phyloP scores from a whole-genome alignment of 2,888 invertebrate genomes.

The Notocelia uddmanniana region DNA sequence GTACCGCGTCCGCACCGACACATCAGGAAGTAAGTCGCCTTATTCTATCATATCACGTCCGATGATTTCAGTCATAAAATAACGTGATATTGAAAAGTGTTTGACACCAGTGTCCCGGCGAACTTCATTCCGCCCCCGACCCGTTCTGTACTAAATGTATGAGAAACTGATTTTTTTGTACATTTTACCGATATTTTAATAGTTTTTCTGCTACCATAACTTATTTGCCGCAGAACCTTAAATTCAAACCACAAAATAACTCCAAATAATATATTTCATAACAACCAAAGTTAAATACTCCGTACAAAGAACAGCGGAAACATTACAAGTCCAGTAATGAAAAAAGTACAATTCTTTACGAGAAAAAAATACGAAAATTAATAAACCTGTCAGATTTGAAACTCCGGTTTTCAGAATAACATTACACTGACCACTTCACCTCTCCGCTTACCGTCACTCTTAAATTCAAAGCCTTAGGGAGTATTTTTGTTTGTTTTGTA shows the following conservation, averaged over 20 bases:
- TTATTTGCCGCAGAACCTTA: background rate
- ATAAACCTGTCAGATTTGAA: slow-evolving; percentile 68
- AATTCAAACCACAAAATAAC: slow-evolving; percentile 4
- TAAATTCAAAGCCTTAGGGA: slow-evolving; percentile 17
- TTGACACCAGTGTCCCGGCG: too few relatives aligned
- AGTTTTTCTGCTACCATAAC: too few relatives aligned
- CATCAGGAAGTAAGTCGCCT: too few relatives aligned
- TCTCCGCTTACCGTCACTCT: slow-evolving; percentile 18
- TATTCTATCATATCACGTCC: too few relatives aligned
- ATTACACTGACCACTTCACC: slow-evolving; percentile 25
- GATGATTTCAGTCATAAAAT: too few relatives aligned
- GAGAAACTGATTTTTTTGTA: too few relatives aligned
- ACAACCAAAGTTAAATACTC: slow-evolving; percentile 32
- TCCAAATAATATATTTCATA: slow-evolving; percentile 23
- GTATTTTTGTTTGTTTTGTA: slow-evolving; percentile 42
- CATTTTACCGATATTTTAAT: too few relatives aligned
- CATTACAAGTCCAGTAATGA: slow-evolving; percentile 53
- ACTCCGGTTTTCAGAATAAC: slow-evolving; percentile 51
- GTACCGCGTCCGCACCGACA: too few relatives aligned
- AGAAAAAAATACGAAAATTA: slow-evolving; percentile 64
- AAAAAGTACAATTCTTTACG: slow-evolving; percentile 52
- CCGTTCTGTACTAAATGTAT: too few relatives aligned
- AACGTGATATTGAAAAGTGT: too few relatives aligned
- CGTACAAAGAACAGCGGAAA: slow-evolving; percentile 34
- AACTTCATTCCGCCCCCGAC: too few relatives aligned